Percentiles rank a stretch among this genome's conserved stretches.
These are phyloP conservation scores for Lysandra bellargus DNA, from an alignment of 2,888 invertebrate species.

Conservation along the genomic window DNA sequence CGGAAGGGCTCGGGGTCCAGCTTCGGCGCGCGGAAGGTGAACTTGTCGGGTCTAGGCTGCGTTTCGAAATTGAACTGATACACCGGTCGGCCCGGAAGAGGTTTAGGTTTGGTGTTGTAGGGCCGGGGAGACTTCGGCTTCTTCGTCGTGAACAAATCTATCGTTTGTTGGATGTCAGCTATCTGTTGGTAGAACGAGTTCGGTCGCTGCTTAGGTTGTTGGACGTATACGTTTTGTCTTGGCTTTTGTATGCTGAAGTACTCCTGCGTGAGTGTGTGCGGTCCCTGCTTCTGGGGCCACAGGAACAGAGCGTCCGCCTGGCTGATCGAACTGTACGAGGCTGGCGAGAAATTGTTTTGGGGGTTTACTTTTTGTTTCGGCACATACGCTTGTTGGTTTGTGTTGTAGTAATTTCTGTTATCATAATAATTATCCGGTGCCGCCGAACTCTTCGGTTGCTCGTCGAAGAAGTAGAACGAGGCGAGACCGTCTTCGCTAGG, in stretches of 20 bases:
- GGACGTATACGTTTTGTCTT: constrained; percentile 64
- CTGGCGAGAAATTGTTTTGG: constrained; percentile 62
- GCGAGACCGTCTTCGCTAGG: constrained; percentile 74
- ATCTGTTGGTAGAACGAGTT: constrained; percentile 84
- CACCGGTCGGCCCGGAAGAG: constrained; percentile 78
- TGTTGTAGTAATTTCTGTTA: constrained; percentile 71
- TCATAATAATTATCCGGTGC: constrained; percentile 76
- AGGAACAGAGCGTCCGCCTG: constrained; percentile 71
- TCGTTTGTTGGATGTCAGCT: constrained; percentile 83
- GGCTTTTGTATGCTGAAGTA: constrained; percentile 77
- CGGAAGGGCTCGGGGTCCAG: constrained; percentile 82
- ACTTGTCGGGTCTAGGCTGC: constrained; percentile 70
- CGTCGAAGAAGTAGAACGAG: constrained; percentile 86
- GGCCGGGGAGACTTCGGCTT: constrained; percentile 74
- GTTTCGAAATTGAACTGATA: constrained; percentile 88
- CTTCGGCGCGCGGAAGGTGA: constrained; percentile 74
- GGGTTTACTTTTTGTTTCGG: constrained; percentile 56
- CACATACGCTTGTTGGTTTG: constrained; percentile 51
- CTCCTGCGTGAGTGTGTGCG: constrained; percentile 74
- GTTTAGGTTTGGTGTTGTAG: constrained; percentile 72
- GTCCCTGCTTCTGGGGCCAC: constrained; percentile 77
- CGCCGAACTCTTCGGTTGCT: constrained; percentile 79
- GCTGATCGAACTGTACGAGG: constrained; percentile 70
- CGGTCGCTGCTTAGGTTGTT: constrained; percentile 66
- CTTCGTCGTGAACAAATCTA: constrained; percentile 82